These are phyloP conservation scores for Invenusta paracnida DNA, from an alignment of 2,888 invertebrate species.

Conservation along the genomic window DNA sequence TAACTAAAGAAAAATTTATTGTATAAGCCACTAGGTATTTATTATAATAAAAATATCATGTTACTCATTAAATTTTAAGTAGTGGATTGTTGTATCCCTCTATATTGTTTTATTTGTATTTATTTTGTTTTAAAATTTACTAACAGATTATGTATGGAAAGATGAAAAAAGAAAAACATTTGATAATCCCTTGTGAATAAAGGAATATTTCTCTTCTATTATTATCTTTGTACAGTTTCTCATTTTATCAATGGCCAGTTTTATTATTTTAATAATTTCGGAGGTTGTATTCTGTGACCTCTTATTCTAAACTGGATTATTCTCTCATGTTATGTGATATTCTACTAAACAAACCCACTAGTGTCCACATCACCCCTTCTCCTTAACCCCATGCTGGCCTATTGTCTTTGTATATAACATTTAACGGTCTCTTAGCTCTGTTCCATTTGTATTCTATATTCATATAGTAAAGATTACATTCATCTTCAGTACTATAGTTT, in stretches of 20 bases:
- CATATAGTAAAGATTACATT: background rate
- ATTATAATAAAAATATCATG: too few relatives aligned
- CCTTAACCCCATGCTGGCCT: background rate
- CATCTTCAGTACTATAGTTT: background rate
- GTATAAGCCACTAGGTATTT: too few relatives aligned
- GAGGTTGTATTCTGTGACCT: too few relatives aligned
- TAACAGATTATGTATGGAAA: background rate
- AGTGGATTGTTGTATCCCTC: too few relatives aligned
- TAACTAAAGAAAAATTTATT: too few relatives aligned
- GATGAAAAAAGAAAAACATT: background rate
- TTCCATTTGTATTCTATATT: too few relatives aligned
- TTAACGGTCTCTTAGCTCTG: too few relatives aligned
- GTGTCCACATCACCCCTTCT: background rate
- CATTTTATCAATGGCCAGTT: background rate
- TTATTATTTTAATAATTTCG: background rate
- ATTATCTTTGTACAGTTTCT: background rate
- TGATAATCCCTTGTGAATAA: background rate
- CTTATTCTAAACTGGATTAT: background rate
- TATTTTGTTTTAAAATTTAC: background rate
- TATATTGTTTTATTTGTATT: background rate
- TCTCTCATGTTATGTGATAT: background rate
- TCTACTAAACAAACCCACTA: background rate
- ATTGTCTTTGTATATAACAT: background rate
- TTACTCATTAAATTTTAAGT: too few relatives aligned
- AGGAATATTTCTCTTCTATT: too few relatives aligned